Base-by-base conservation (phyloP, 2,113 vertebrate species). In the Cygnus atratus region DNA sequence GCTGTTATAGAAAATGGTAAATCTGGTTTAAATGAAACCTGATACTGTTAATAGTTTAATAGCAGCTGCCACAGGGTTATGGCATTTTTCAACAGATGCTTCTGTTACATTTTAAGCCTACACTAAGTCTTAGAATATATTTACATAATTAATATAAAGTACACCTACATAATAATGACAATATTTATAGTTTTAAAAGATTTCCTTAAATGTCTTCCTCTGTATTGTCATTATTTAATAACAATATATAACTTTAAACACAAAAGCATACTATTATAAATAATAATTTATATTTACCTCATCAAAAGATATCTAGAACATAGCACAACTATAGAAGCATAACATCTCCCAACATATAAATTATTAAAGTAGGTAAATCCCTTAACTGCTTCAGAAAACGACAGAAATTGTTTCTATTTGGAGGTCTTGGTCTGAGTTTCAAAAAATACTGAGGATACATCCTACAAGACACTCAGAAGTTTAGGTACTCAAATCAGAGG, bases 21-120 rank as follows among this genome's bases (percentile, higher is more conserved):
- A 98, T 98, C 97, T 98, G 98, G 97, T 98, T 98, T 98, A 97
- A 98, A 98, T 98, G 97, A 98, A 98, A 98, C 94, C 84, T 97
- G 97, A 98, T 98, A 97, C 96, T 96, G 97, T 97, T 98, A 98
- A 98, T 98, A 97, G 97, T 98, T 98, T 98, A 98, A 98, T 97
- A 96, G 96, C 96, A 97, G 96, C 97, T 98, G 97, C 97, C 93
- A 97, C 95, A 97, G 96, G 97, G 97, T 98, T 97, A 97, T 95
- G 95, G 96, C 92, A 96, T 97, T 97, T 97, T 97, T 98, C 95
- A 98, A 93, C 97, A 98, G 98, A 97, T 98, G 97, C 96, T 98
- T 98, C 97, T 98, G 95, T 97, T 98, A 97, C 96, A 93, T 97
- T 98, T 97, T 97, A 96, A 97, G 84, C 78, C 91, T 96, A 96